Evolutionary conservation across 2,113 vertebrate genomes (phyloP).

Genomic region (Hypocryptadius cinnamomeus): DNA sequence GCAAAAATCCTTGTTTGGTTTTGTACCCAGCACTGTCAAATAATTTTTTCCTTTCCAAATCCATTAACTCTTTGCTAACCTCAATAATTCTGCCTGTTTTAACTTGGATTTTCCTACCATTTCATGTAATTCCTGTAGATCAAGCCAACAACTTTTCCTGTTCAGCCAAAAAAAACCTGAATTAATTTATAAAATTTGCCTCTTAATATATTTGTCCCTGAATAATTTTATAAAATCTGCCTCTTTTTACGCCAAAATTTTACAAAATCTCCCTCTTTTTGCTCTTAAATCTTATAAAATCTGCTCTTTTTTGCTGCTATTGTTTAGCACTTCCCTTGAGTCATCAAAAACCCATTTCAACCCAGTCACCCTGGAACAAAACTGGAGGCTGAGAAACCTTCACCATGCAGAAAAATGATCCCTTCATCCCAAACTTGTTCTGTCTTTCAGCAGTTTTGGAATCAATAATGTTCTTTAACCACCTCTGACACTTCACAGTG

Average conservation of each 20-base stretch:
- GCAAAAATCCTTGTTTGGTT: not conserved
- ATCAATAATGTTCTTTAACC: not conserved
- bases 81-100: not conserved
- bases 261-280: not conserved
- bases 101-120: not conserved
- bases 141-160: not conserved
- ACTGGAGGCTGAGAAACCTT: not conserved
- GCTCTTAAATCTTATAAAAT: not conserved
- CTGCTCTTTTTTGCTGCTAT: not conserved
- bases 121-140: not conserved
- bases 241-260: not conserved
- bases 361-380: not conserved
- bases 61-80: not conserved
- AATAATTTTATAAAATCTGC: not conserved
- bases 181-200: not conserved
- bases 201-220: not conserved
- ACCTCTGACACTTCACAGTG: not conserved
- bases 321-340: not conserved
- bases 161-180: not conserved
- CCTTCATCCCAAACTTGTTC: not conserved
- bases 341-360: not conserved
- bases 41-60: not conserved
- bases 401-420: not conserved
- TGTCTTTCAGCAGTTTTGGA: not conserved
- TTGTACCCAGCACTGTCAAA: not conserved